These are phyloP conservation scores for Tetramorium alpestre DNA, from an alignment of 1,140 invertebrate species.

Conservation along the genomic window DNA sequence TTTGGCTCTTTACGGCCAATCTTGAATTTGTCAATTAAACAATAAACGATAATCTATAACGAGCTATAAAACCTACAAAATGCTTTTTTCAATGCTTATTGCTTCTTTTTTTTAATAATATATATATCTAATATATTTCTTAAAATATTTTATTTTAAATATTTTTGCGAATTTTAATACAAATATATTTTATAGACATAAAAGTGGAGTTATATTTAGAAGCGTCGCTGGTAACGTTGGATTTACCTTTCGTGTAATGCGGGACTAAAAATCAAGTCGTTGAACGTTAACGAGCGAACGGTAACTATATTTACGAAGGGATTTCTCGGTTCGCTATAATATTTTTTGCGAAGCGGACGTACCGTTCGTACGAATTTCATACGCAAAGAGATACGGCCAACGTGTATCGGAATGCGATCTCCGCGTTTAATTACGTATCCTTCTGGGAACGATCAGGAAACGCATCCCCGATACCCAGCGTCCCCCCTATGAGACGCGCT, in stretches of 20 bases:
- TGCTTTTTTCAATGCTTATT: neutral
- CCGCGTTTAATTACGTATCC: conserved; percentile 76
- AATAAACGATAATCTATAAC: too few relatives aligned
- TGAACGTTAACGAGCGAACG: neutral
- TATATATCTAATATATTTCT: neutral
- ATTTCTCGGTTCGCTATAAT: conserved; percentile 36
- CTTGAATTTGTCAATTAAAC: neutral
- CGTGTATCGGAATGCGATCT: conserved; percentile 76
- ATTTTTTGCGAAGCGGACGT: conserved; percentile 57
- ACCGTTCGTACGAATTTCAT: conserved; percentile 60
- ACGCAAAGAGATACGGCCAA: conserved; percentile 65
- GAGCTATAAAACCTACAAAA: neutral
- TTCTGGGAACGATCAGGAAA: conserved; percentile 76
- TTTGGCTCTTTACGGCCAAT: too few relatives aligned
- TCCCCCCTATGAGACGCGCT: neutral
- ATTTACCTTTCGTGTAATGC: neutral
- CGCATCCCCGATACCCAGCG: conserved; percentile 15
- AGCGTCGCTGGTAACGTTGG: neutral
- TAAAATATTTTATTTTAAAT: neutral
- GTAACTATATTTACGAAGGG: conserved; percentile 63
- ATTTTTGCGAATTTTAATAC: neutral
- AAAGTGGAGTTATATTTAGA: neutral
- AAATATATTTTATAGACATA: neutral
- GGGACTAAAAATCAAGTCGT: conserved; percentile 59
- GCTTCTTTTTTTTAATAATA: neutral